Evolutionary conservation across 2,888 invertebrate genomes (phyloP).

Genomic region (Apomyelois bistriatella): DNA sequence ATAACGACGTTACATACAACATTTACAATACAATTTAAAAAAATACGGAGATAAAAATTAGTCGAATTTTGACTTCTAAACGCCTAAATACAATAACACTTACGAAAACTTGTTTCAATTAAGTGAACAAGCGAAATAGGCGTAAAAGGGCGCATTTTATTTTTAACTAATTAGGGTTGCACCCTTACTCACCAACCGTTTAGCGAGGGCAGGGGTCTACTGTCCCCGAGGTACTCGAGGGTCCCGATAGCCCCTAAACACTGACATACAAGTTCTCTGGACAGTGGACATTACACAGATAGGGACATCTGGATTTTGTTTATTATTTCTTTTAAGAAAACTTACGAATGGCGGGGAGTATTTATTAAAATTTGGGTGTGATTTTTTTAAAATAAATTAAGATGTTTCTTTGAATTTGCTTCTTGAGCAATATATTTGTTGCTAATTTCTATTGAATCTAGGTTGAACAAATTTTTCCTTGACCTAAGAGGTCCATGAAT

Average conservation of each 20-base stretch:
- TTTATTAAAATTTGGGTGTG: too few species aligned
- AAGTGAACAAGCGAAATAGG: conserved; percentile 55
- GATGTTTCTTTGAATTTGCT: too few species aligned
- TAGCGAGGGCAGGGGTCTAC: conserved; percentile 29
- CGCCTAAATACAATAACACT: background rate
- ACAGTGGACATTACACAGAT: background rate
- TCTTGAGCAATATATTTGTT: too few species aligned
- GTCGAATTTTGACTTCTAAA: conserved; percentile 14
- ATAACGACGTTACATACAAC: too few species aligned
- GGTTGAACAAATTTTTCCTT: too few species aligned
- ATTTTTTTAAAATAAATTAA: too few species aligned
- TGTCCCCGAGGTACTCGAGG: background rate
- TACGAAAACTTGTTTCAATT: conserved; percentile 40
- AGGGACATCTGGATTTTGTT: too few species aligned
- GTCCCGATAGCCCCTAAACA: background rate
- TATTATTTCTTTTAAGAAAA: too few species aligned
- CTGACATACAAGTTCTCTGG: background rate
- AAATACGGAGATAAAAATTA: background rate
- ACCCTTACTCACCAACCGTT: conserved; percentile 45
- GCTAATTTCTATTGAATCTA: too few species aligned
- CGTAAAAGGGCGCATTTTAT: conserved; percentile 62
- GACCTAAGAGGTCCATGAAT: too few species aligned
- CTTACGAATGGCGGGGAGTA: too few species aligned
- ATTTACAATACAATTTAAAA: background rate
- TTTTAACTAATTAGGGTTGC: conserved; percentile 63